Conservation (phyloP, 2,113 vertebrate species). For the human (Homo sapiens) region DNA sequence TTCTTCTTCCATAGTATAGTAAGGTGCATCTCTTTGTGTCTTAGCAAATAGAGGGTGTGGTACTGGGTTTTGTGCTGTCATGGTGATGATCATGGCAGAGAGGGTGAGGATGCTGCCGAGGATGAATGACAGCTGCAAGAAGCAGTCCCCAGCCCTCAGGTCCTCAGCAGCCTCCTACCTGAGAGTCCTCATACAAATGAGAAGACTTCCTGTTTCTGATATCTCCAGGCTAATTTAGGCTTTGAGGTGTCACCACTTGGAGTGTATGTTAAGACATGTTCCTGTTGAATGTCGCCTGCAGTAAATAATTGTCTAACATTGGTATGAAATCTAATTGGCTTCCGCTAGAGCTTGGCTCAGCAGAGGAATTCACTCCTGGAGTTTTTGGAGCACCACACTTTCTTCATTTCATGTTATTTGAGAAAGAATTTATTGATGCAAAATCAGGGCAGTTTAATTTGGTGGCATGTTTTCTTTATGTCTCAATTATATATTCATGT, state of each 20-base stretch:
- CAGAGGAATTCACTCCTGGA: background rate
- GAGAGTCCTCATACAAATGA: background rate
- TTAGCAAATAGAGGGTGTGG: background rate
- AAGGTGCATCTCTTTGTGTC: background rate
- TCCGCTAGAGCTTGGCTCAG: background rate
- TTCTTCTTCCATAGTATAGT: background rate
- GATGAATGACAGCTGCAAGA: background rate
- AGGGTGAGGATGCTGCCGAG: background rate
- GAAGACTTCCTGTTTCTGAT: background rate
- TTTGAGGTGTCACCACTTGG: background rate
- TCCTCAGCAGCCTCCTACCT: background rate
- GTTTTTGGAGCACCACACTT: background rate
- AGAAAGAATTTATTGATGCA: conserved; percentile 75
- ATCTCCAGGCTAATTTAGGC: background rate
- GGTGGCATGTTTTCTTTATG: conserved; percentile 79
- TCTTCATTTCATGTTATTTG: conserved; percentile 70
- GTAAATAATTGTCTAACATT: background rate
- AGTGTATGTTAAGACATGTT: background rate
- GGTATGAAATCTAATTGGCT: background rate
- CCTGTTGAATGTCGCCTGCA: background rate
- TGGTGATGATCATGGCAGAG: accelerated
- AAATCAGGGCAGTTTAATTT: conserved; percentile 81
- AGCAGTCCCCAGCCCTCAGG: accelerated
- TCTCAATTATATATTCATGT: conserved; percentile 81
- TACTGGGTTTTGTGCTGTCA: background rate